Evolutionary conservation across 1,140 invertebrate genomes (phyloP).

Genomic region (Orussus abietinus): DNA sequence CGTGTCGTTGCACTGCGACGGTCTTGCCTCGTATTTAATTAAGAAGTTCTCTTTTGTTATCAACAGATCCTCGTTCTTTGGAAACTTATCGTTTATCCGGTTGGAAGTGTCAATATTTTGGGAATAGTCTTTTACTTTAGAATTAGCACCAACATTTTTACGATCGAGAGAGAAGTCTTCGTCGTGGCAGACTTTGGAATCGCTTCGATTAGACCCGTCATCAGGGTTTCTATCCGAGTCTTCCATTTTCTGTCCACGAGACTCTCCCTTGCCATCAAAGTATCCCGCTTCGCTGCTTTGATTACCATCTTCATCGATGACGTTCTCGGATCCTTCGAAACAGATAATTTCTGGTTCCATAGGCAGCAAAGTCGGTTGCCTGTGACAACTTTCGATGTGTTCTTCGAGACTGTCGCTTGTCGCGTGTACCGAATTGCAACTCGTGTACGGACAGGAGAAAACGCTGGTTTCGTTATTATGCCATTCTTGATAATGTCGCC

Average conservation of each 20-base stretch:
- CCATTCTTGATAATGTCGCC: constrained; percentile 52
- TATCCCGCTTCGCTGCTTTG: constrained; percentile 31
- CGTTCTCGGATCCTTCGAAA: constrained; percentile 44
- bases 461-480: constrained; percentile 48
- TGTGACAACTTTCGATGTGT: constrained; percentile 47
- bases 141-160: constrained; percentile 12
- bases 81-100: constrained; percentile 24
- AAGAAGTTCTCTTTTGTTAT: constrained; percentile 44
- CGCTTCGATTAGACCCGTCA: background rate
- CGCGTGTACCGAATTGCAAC: constrained; percentile 39
- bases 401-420: constrained; percentile 44
- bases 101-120: constrained; percentile 18
- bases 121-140: constrained; percentile 25
- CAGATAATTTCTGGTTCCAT: constrained; percentile 50
- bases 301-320: constrained; percentile 31
- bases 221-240: background rate
- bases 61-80: constrained; percentile 37
- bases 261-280: constrained; percentile 25
- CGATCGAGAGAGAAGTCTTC: constrained; percentile 18
- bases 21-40: constrained; percentile 34
- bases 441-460: constrained; percentile 49
- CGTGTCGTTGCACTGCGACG: constrained; percentile 26
- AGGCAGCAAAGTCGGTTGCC: constrained; percentile 38
- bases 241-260: no score
- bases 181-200: background rate